These are phyloP conservation scores for Himantopus leucocephalus DNA, from an alignment of 2,113 vertebrate species.

Conservation along the genomic window DNA sequence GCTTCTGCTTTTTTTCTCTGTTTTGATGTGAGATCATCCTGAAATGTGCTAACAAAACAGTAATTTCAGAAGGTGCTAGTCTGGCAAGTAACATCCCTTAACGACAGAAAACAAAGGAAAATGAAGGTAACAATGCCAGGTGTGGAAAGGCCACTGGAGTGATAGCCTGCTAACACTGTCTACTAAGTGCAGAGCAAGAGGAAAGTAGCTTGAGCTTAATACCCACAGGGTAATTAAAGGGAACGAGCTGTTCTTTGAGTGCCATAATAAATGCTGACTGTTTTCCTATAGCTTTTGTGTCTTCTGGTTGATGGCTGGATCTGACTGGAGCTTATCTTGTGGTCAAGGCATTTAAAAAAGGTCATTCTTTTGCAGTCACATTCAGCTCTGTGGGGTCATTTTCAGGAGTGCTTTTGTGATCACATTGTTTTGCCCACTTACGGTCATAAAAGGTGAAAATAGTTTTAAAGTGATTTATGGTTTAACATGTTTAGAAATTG, in stretches of 20 bases:
- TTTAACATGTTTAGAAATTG: neutral
- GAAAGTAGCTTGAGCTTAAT: neutral
- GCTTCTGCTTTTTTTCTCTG: neutral
- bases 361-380: neutral
- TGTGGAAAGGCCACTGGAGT: neutral
- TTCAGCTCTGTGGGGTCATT: neutral
- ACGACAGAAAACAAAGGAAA: neutral
- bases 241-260: neutral
- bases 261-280: neutral
- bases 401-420: neutral
- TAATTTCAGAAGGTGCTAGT: neutral
- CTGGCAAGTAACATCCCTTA: neutral
- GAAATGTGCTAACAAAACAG: neutral
- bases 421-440: neutral
- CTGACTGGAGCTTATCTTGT: neutral
- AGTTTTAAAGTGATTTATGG: neutral
- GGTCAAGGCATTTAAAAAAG: neutral
- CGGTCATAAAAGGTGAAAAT: neutral
- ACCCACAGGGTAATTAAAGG: neutral
- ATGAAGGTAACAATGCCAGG: too few species aligned
- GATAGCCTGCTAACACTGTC: neutral
- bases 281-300: neutral
- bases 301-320: neutral
- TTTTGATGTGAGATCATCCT: neutral
- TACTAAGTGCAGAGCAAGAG: neutral